phyloP scores from a whole-genome alignment of 2,797 vertebrate genomes.

The Neosalanx taihuensis region DNA sequence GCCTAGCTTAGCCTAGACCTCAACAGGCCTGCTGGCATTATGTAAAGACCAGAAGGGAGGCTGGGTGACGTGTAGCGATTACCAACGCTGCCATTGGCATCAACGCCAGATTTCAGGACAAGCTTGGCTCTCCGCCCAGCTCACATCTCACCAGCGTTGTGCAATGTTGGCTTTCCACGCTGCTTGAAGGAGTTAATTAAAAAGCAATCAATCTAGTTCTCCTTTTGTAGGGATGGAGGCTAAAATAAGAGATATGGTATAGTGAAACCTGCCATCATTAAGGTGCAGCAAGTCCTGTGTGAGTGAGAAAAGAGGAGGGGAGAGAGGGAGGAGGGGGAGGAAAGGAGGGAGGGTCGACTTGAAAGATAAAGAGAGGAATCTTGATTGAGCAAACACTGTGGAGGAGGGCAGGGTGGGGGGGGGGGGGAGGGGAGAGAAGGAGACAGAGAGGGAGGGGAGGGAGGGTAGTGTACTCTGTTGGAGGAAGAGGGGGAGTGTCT shows the following conservation, averaged over 20 bases:
- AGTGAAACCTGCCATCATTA: not conserved
- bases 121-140: conserved; percentile 8
- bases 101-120: conserved; percentile 12
- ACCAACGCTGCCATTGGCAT: conserved; percentile 6
- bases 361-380: conserved; percentile 39
- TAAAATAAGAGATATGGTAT: not conserved
- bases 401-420: conserved; percentile 41
- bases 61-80: conserved; percentile 14
- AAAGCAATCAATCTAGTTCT: not conserved
- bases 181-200: not conserved
- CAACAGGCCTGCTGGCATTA: conserved; percentile 28
- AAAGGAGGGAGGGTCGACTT: too few species aligned
- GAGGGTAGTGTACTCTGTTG: not conserved
- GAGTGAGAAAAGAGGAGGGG: too few species aligned
- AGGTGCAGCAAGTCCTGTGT: not conserved
- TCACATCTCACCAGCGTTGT: not conserved
- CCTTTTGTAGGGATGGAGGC: not conserved
- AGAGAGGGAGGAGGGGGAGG: too few species aligned
- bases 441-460: too few species aligned
- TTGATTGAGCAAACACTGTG: conserved; percentile 60
- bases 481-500: conserved; percentile 22
- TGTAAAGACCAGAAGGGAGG: conserved; percentile 38
- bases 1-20: conserved; percentile 9
- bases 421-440: conserved; percentile 15
- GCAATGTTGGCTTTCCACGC: not conserved